phyloP scores from a whole-genome alignment of 2,797 vertebrate genomes.

The Astyanax mexicanus region DNA sequence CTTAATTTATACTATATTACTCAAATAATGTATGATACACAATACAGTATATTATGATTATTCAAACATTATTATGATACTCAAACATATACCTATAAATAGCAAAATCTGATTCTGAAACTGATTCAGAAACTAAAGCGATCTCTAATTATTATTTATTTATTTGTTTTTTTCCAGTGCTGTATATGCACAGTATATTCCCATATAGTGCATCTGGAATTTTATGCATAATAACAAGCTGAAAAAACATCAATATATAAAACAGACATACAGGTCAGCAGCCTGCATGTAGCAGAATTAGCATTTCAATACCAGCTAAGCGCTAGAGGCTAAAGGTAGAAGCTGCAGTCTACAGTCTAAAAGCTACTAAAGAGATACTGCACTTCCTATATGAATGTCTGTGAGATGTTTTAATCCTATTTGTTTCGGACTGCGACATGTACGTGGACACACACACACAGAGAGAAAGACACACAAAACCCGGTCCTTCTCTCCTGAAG shows the following conservation, averaged over 20 bases:
- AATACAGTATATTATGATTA: no score
- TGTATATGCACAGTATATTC: no score
- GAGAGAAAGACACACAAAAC: slow-evolving; percentile 32
- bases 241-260: background rate
- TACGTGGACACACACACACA: background rate
- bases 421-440: slow-evolving; percentile 6
- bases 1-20: no score
- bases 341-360: background rate
- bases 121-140: no score
- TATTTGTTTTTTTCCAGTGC: no score
- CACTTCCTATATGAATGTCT: slow-evolving; percentile 13
- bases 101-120: no score
- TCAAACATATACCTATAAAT: no score
- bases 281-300: background rate
- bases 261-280: background rate
- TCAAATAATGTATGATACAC: no score
- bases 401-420: slow-evolving; percentile 14
- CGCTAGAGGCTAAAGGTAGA: background rate
- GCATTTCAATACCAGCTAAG: background rate
- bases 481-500: slow-evolving; percentile 7
- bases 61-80: no score
- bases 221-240: background rate
- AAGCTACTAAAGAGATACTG: background rate
- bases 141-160: no score
- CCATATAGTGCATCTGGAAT: no score